These are phyloP conservation scores for Drosophila micromelanica DNA, from an alignment of 1,140 invertebrate genomes.

Conservation along the genomic window DNA sequence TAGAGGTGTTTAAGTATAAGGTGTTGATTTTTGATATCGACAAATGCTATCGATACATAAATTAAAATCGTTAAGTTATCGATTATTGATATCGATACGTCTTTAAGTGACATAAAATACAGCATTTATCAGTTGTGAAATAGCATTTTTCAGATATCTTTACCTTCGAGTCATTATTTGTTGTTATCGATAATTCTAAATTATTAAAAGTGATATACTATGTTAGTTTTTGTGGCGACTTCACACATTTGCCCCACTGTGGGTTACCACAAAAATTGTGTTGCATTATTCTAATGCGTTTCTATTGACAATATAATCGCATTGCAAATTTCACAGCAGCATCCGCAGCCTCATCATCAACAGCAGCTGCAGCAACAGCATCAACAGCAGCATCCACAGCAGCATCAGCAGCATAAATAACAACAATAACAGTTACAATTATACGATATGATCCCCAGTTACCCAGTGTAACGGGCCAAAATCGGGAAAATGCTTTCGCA, in stretches of 20 bases:
- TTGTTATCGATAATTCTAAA: too few relatives aligned
- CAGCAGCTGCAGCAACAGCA: background rate
- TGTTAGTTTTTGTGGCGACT: background rate
- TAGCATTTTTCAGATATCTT: too few relatives aligned
- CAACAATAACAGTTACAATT: conserved; percentile 67
- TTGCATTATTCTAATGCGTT: conserved; percentile 73
- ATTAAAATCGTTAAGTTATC: too few relatives aligned
- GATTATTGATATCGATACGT: too few relatives aligned
- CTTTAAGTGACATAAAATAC: too few relatives aligned
- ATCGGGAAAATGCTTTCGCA: conserved; percentile 36
- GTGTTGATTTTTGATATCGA: too few relatives aligned
- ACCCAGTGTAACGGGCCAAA: background rate
- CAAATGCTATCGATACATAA: too few relatives aligned
- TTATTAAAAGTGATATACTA: too few relatives aligned
- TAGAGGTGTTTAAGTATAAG: too few relatives aligned
- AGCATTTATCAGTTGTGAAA: too few relatives aligned
- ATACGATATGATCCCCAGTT: conserved; percentile 21
- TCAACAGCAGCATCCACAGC: background rate
- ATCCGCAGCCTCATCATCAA: conserved; percentile 8
- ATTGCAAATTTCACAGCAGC: conserved; percentile 45
- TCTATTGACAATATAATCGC: conserved; percentile 73
- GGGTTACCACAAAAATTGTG: conserved; percentile 3
- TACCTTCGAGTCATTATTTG: too few relatives aligned
- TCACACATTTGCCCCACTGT: conserved; percentile 2
- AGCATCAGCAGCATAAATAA: conserved; percentile 60